These are phyloP conservation scores for Gallinago media DNA, from an alignment of 2,113 vertebrate genomes.

Conservation along the genomic window DNA sequence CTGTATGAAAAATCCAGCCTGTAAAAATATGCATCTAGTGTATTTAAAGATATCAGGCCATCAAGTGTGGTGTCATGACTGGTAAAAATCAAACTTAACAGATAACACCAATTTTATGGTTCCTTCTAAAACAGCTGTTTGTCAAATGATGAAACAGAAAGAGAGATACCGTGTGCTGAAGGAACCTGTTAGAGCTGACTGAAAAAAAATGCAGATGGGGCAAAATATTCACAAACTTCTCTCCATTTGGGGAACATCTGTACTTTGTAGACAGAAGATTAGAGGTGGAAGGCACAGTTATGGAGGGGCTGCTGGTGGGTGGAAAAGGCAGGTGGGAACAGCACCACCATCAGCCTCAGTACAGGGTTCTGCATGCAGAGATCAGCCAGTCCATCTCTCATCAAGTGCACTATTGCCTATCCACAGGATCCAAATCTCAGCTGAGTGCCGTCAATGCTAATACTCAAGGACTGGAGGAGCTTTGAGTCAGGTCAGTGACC, in stretches of 20 bases:
- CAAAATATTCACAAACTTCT: background rate
- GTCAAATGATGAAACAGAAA: background rate
- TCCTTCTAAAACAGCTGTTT: background rate
- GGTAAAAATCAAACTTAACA: background rate
- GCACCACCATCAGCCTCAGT: rapidly evolving
- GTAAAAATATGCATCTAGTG: background rate
- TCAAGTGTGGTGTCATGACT: background rate
- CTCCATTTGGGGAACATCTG: background rate
- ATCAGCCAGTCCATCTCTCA: background rate
- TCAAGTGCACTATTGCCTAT: background rate
- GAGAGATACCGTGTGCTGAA: background rate
- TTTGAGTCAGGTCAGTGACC: background rate
- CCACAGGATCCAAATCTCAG: background rate
- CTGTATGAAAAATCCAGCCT: background rate
- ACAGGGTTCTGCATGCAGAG: background rate
- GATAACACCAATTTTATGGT: background rate
- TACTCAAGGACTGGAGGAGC: background rate
- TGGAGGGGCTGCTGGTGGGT: background rate
- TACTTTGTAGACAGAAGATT: background rate
- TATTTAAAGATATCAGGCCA: background rate
- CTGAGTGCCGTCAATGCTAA: background rate
- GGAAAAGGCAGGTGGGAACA: background rate
- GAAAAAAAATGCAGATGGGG: background rate
- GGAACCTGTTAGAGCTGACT: background rate
- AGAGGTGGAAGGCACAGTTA: rapidly evolving